Base-by-base conservation (phyloP, 2,888 invertebrate genomes). In the Ariolimax columbianus region DNA sequence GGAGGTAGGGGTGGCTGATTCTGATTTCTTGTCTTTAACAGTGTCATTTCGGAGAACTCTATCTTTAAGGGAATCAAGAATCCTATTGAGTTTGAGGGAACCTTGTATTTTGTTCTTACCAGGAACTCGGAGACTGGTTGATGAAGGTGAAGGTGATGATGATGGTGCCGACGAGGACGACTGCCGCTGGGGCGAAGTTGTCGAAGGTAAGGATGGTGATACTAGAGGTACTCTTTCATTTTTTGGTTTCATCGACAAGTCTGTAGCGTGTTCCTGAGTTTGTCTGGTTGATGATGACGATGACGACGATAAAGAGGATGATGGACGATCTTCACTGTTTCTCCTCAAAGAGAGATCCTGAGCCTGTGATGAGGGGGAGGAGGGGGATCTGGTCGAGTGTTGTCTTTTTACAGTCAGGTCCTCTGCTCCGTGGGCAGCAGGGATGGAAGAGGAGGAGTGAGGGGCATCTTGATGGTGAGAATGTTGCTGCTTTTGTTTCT, bases 31-130 rank as follows among this genome's bases (percentile, higher is more conserved):
- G 38, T 78, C 78, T 81, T 85, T 68, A 23, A 77, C 59, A n/a
- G 82, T n/a, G 40, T 79, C 51, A 78, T 73, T 82, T 38, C 59
- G 55, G 33, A 90, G 89, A 86, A 92, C 92, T 86, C 90, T 88
- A 82, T 91, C 91, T 85, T 92, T 92, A 55, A 92, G 86, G 0
- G 91, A 89, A 84, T 92, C 92, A 1, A 92, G 90, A 87, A 92
- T 92, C 68, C 89, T 88, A 86, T 89, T 91, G 77, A 92, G 86
- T 83, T 91, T 91, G 72, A 90, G 89, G 14, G 92, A 91, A 77
- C 90, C 90, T 55, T 90, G 89, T 82, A 92, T 92, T 88, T 91
- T 92, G 82, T 91, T 89, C 90, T 91, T 81, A 88, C 87, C 36
- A 11, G 79, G 78, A 43, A 70, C 82, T 82, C 38, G 70, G 30